phyloP scores from a whole-genome alignment of 2,113 vertebrate genomes.

The Rhipidura dahli region DNA sequence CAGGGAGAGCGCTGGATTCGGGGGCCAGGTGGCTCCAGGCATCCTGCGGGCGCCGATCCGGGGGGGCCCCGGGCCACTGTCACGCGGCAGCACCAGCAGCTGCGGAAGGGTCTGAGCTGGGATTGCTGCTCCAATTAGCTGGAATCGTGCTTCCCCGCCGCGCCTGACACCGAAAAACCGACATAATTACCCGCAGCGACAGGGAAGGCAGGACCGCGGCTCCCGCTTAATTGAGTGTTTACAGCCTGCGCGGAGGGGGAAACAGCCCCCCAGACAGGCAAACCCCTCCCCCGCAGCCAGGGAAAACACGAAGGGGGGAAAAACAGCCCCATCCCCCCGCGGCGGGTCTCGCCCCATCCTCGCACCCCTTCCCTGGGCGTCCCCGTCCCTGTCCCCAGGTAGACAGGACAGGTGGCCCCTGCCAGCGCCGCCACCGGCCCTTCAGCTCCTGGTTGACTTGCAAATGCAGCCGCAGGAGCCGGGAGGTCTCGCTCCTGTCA shows the following conservation, averaged over 20 bases:
- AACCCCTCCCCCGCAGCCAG: background rate
- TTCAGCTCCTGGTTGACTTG: background rate
- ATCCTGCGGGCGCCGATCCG: background rate
- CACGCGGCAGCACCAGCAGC: slow-evolving; percentile 33
- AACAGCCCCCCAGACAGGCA: background rate
- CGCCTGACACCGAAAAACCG: slow-evolving; percentile 63
- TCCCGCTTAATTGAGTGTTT: slow-evolving; percentile 66
- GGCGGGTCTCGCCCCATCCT: no score
- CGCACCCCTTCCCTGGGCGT: rapidly evolving
- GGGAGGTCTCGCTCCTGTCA: background rate
- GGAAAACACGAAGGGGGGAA: background rate
- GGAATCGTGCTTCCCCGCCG: slow-evolving; percentile 54
- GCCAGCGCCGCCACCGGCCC: background rate
- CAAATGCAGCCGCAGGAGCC: background rate
- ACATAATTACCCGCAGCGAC: slow-evolving; percentile 64
- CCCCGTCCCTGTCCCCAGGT: background rate
- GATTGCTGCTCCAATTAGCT: slow-evolving; percentile 57
- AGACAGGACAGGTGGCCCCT: background rate
- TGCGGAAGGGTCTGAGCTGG: slow-evolving; percentile 20
- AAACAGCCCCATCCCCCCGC: background rate
- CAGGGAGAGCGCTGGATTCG: background rate
- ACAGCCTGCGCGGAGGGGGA: background rate
- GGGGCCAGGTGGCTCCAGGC: background rate
- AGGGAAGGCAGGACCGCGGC: slow-evolving; percentile 50
- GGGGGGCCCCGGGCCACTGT: background rate